Evolutionary conservation across 1,140 invertebrate genomes (phyloP), one percentile per base, ranked within the genome.

Genomic region (Thaumatotibia leucotreta): DNA sequence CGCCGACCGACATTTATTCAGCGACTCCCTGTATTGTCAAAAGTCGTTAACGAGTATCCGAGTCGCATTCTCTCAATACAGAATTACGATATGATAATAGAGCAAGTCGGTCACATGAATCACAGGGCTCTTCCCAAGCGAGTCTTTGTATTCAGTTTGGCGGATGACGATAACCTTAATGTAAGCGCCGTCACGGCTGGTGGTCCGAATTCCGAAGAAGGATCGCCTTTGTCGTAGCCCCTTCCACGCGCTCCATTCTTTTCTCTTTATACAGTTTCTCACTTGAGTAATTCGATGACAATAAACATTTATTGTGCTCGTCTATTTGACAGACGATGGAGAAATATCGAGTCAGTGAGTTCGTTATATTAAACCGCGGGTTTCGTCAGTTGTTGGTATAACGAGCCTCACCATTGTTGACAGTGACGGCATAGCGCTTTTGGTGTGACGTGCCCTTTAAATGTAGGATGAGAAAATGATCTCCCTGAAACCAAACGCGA

Each of bases 161-260:
- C 79, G 81, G 80, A 81, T 85, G 80, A 81, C 81, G 87, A 90
- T 90, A 90, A 87, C 87, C 84, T 84, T 90, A 90, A 90, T 90
- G 87, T 90, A 90, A 87, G 87, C 87, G 83, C 65, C 80, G 84
- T 83, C 88, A 90, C 84, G 86, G 86, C 81, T 86, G 85, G 79
- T 82, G 85, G 85, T 86, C 84, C 83, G 79, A 80, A 88, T 84
- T 85, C 84, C 83, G 79, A 80, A 88, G 84, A 89, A 87, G 84
- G 87, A 89, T 88, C 77, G 84, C 84, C 80, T 86, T 90, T 89
- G 87, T 89, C 82, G 80, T 73, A 73, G 86, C 84, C 84, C 84
- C 82, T 87, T 88, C 84, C 83, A 79, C 70, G 74, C 80, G 76
- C 77, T 73, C 80, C 75, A 90, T 88, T 88, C 86, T 90, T 90